Evolutionary conservation across 2,797 vertebrate genomes (phyloP), one percentile per base, ranked within the genome.

Genomic region (Scolopax rusticola): DNA sequence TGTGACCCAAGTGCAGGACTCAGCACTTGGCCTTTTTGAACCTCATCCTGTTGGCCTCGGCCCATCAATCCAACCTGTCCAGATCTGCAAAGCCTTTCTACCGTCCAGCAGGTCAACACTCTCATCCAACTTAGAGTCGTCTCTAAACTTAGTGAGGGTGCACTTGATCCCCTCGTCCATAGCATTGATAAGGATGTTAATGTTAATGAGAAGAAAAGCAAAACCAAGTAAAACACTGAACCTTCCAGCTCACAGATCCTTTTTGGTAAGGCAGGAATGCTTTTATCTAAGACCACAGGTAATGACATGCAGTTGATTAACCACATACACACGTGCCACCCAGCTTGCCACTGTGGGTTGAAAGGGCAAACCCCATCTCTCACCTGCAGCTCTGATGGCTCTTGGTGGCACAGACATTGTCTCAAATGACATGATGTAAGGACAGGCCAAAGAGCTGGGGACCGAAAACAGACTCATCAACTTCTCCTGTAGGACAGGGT

Each of bases 321-420:
- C 41, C 40, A 40, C 15, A 40, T 0, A 6, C 0, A 1, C 0
- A 1, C 1, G 8, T 51, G 63, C 60, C 38, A 82, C 30, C 27
- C 78, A 87, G 41, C 25, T 23, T 74, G 40, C 59, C 32, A 40
- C 1, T 0, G 2, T 15, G 43, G 45, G 47, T 51, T 3, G 0
- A 43, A 78, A 81, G 25, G 38, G n/a, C 43, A 82, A 89, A 38
- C 6, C 11, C 23, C 28, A n/a, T 30, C 38, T 71, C 36, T 45
- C 24, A 2, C 25, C 18, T n/a, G 14, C 8, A 61, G 47, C 41
- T 88, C 32, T 81, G 64, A 43, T 36, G 30, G 45, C 32, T 67
- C 36, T 53, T 28, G 30, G 70, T 38, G 43, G 43, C 59, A 76
- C 10, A 19, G 27, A 54, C 23, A 33, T 0, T 27, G 38, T 51